Percentiles rank a stretch among this genome's conserved stretches.
Conservation (phyloP, 35 echinoderm and acorn worm species). For the Apostichopus parvimensis region DNA sequence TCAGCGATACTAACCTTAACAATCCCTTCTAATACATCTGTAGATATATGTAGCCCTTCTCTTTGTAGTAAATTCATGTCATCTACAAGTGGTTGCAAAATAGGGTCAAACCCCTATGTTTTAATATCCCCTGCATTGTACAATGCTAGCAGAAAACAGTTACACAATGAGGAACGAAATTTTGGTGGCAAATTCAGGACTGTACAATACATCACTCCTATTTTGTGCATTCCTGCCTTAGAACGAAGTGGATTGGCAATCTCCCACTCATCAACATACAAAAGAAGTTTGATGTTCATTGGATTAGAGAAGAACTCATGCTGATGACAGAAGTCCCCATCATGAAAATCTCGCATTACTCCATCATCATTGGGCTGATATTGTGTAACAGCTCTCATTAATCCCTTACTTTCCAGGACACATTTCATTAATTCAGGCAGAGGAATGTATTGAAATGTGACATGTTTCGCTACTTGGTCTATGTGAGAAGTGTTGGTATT, state of each 20-base stretch:
- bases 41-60: constrained; percentile 23
- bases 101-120: constrained; percentile 58
- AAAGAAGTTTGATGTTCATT: constrained; percentile 44
- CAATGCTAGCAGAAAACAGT: constrained; percentile 49
- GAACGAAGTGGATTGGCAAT: constrained; percentile 59
- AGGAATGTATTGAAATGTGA: constrained; percentile 11
- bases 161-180: constrained; percentile 38
- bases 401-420: constrained; percentile 7
- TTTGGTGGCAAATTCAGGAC: constrained; percentile 53
- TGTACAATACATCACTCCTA: constrained; percentile 70
- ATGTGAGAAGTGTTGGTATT: not conserved
- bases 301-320: not conserved
- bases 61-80: constrained; percentile 57
- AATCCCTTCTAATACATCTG: constrained; percentile 30
- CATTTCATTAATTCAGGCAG: not conserved
- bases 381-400: constrained; percentile 7
- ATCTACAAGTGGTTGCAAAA: constrained; percentile 47
- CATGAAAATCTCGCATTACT: not conserved
- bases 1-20: not conserved
- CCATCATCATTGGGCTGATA: not conserved
- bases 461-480: not conserved
- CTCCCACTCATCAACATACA: constrained; percentile 75
- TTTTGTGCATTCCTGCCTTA: constrained; percentile 64
- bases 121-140: constrained; percentile 63
- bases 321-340: constrained; percentile 44